Percentiles rank a stretch among this genome's conserved stretches.
phyloP scores from a whole-genome alignment of 2,888 invertebrate species.

The Eudasyphora cyanicolor region DNA sequence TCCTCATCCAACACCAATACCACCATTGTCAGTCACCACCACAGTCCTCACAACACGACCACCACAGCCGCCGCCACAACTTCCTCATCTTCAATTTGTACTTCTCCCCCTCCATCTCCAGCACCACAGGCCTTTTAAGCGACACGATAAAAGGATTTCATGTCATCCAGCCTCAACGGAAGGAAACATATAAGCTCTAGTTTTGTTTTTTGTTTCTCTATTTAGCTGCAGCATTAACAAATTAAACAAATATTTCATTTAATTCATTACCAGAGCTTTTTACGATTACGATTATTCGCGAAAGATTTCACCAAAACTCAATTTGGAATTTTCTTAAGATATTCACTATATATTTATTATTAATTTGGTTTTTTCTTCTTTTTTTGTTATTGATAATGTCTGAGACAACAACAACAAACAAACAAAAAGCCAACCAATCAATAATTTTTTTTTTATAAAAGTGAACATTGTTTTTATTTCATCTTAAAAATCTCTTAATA shows the following conservation, averaged over 20 bases:
- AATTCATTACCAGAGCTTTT: background rate
- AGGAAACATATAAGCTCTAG: background rate
- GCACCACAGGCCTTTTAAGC: conserved; percentile 17
- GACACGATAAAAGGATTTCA: conserved; percentile 21
- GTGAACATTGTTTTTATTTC: background rate
- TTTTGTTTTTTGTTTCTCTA: conserved; percentile 38
- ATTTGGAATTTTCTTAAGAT: conserved; percentile 14
- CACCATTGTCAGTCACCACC: no score
- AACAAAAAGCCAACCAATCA: conserved; percentile 3
- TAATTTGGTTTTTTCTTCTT: background rate
- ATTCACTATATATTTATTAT: conserved; percentile 24
- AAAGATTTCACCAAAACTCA: background rate
- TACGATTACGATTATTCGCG: background rate
- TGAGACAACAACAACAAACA: conserved; percentile 4
- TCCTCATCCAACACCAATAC: background rate
- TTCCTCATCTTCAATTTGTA: conserved; percentile 30
- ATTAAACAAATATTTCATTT: conserved; percentile 17
- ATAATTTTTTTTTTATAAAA: conserved; percentile 4
- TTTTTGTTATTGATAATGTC: conserved; percentile 16
- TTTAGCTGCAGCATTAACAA: conserved; percentile 20
- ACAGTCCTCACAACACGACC: background rate
- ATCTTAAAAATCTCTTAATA: background rate
- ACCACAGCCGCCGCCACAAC: conserved; percentile 20
- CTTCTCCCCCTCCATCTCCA: conserved; percentile 9
- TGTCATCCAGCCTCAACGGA: conserved; percentile 17